Evolutionary conservation across 2,797 vertebrate species (phyloP).

Genomic region (Telmatherina bonti): DNA sequence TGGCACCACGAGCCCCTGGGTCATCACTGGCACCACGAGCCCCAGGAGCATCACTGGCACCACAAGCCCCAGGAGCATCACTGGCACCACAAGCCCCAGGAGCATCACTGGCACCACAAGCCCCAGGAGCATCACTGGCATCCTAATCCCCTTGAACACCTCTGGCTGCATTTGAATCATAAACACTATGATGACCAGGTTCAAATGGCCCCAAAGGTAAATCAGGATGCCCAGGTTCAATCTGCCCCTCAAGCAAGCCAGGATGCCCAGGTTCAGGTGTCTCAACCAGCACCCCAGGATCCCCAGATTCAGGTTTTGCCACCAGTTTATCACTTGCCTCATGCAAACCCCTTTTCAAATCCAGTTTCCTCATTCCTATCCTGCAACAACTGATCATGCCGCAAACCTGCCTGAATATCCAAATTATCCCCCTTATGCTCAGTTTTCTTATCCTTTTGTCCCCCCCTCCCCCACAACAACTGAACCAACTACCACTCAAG

Average conservation of each 20-base stretch:
- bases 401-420: neutral
- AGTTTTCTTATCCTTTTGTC: neutral
- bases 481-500: neutral
- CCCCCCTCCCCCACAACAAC: too few relatives aligned
- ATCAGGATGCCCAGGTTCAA: neutral
- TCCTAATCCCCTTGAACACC: too few relatives aligned
- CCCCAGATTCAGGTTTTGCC: neutral
- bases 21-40: too few relatives aligned
- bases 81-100: too few relatives aligned
- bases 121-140: neutral
- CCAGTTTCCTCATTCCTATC: neutral
- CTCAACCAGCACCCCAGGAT: neutral
- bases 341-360: neutral
- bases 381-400: too few relatives aligned
- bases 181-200: neutral
- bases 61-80: too few relatives aligned
- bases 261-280: neutral
- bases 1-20: too few relatives aligned
- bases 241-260: neutral
- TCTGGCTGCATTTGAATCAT: too few relatives aligned
- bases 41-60: too few relatives aligned
- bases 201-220: too few relatives aligned
- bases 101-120: too few relatives aligned
- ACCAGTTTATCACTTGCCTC: neutral
- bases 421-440: neutral